These are phyloP conservation scores for Andricus quercusramuli DNA, from an alignment of 2,888 invertebrate species.

Conservation along the genomic window DNA sequence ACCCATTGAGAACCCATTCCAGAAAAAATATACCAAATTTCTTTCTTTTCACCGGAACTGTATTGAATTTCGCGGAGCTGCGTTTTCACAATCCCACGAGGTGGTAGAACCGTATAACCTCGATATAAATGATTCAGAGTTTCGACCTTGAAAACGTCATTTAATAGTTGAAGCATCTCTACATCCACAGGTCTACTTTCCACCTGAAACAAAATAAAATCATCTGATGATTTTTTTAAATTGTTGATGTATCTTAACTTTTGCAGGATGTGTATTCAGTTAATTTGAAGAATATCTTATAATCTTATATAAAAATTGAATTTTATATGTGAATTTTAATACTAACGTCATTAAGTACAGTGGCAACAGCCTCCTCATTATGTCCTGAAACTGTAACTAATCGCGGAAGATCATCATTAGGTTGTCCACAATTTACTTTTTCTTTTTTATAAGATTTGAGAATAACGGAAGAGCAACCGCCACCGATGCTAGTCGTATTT, in stretches of 20 bases:
- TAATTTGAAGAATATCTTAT: too few species aligned
- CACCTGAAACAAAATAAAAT: constrained; percentile 62
- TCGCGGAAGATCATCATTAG: constrained; percentile 84
- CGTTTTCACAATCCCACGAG: constrained; percentile 63
- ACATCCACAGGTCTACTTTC: constrained; percentile 64
- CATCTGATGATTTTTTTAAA: too few species aligned
- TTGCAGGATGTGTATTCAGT: too few species aligned
- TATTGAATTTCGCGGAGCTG: constrained; percentile 79
- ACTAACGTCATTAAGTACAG: constrained; percentile 83
- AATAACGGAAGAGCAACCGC: constrained; percentile 48
- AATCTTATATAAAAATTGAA: too few species aligned
- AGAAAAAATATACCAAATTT: constrained; percentile 94
- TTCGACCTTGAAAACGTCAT: constrained; percentile 81
- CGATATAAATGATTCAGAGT: constrained; percentile 85
- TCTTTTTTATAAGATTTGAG: constrained; percentile 50
- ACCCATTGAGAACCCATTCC: constrained; percentile 85
- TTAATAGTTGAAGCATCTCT: constrained; percentile 72
- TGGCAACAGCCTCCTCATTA: constrained; percentile 86
- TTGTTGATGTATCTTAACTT: too few species aligned
- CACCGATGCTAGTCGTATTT: constrained; percentile 49
- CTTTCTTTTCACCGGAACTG: constrained; percentile 82
- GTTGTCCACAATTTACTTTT: constrained; percentile 80
- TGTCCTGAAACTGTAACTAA: constrained; percentile 88
- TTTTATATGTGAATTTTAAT: too few species aligned
- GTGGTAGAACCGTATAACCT: constrained; percentile 84